Base-by-base conservation (phyloP, 1,140 invertebrate genomes). In the Hirudo medicinalis region DNA sequence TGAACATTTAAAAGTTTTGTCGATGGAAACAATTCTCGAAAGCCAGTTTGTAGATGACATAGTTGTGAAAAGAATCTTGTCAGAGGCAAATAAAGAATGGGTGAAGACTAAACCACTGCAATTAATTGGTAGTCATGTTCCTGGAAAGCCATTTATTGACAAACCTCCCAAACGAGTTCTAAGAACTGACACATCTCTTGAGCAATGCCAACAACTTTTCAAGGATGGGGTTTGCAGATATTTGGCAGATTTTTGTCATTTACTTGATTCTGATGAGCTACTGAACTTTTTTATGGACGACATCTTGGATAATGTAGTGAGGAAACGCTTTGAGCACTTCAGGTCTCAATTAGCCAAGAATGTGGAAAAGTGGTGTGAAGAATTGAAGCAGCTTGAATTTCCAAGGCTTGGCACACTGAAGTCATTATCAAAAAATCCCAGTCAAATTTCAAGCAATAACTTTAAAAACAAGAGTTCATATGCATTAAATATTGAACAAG, bases 211-310 rank as follows among this genome's bases (percentile, higher is more conserved):
- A 25, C 19, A 22, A 20, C 22, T 29, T n/a, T 70, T 70, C 29
- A 49, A 25, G 20, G 22, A 53, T 4, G 69, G 43, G 8, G 22
- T 70, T 13, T 70, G 69, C 22, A 20, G 29, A n/a, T 49, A 27
- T 43, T 53, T 70, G 69, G 53, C 53, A 22, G 69, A 70, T 70
- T 49, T 70, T 49, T 70, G 69, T 70, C n/a, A 70, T 19, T 53
- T 70, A 19, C 32, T 36, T 25, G 53, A 70, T 25, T 70, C 69
- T 40, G 69, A 70, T 20, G 69, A 70, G 22, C 25, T 36, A 13
- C 53, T 54, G 40, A 53, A 53, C 13, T 40, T 49, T 25, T 29
- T 70, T 5, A 9, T 49, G 17, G 53, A 54, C 20, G 69, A 63
- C 29, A 63, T 22, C 29, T 63, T 22, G 22, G 57, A 63, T 63